These are phyloP conservation scores for Toxotes jaculatrix DNA, from an alignment of 2,113 vertebrate genomes.

Conservation along the genomic window DNA sequence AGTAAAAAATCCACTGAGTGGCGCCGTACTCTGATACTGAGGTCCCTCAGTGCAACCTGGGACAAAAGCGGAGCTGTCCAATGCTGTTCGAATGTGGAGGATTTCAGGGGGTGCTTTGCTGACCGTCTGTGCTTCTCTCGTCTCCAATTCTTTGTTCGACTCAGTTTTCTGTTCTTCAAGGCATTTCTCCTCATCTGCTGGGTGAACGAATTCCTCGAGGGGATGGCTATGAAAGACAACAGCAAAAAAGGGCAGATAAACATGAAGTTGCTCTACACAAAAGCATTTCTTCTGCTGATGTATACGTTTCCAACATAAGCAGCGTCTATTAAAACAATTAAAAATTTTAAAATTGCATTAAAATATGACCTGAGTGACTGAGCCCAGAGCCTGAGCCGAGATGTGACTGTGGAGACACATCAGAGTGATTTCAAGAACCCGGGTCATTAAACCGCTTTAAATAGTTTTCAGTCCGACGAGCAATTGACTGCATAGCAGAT, in stretches of 20 bases:
- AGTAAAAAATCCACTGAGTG: constrained; percentile 81
- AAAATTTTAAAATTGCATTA: not conserved
- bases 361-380: not conserved
- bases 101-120: constrained; percentile 53
- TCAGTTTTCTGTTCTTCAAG: constrained; percentile 78
- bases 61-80: constrained; percentile 57
- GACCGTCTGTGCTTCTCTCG: constrained; percentile 74
- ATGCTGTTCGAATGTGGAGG: constrained; percentile 31
- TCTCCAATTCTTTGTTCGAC: constrained; percentile 78
- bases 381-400: not conserved
- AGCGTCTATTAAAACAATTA: not conserved
- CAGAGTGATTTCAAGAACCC: not conserved
- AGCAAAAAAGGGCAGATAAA: constrained; percentile 27
- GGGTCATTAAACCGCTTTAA: not conserved
- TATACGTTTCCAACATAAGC: not conserved
- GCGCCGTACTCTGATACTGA: constrained; percentile 76
- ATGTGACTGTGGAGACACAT: not conserved
- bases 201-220: constrained; percentile 83
- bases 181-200: constrained; percentile 84
- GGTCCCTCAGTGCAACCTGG: constrained; percentile 73
- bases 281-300: not conserved
- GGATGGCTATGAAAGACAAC: constrained; percentile 76
- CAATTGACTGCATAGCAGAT: not conserved
- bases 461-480: not conserved
- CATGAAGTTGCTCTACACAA: not conserved